Conservation (phyloP, 2,888 invertebrate genomes). For the Macrostomum cliftonense region DNA sequence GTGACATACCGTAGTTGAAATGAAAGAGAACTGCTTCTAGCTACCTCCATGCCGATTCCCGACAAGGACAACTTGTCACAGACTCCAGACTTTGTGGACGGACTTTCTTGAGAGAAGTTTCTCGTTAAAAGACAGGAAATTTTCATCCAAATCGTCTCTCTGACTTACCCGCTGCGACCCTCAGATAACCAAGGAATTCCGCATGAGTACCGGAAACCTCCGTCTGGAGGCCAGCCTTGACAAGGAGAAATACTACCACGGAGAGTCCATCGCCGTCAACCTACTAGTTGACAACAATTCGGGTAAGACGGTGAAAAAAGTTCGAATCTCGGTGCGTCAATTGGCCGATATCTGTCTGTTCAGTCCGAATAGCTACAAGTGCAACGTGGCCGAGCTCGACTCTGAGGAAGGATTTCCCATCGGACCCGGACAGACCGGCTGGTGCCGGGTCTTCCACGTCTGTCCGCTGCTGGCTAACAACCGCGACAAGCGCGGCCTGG, state of each 20-base stretch:
- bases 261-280: constrained; percentile 81
- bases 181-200: constrained; percentile 61
- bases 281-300: constrained; percentile 98
- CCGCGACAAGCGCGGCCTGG: constrained; percentile 91
- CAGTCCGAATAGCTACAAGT: constrained; percentile 96
- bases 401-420: constrained; percentile 74
- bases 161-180: too few relatives aligned
- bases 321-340: constrained; percentile 76
- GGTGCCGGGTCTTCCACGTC: constrained; percentile 83
- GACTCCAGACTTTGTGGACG: too few relatives aligned
- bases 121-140: too few relatives aligned
- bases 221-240: constrained; percentile 92
- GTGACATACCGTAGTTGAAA: too few relatives aligned
- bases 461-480: constrained; percentile 86
- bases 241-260: constrained; percentile 80
- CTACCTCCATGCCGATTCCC: too few relatives aligned
- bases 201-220: constrained; percentile 96
- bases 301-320: constrained; percentile 89
- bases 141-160: too few relatives aligned
- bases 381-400: constrained; percentile 90
- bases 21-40: too few relatives aligned
- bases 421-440: constrained; percentile 70
- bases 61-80: too few relatives aligned
- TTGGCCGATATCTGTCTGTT: constrained; percentile 98
- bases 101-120: too few relatives aligned